Base-by-base conservation (phyloP, 2,888 invertebrate genomes). In the Drosophila parthenogenetica region DNA sequence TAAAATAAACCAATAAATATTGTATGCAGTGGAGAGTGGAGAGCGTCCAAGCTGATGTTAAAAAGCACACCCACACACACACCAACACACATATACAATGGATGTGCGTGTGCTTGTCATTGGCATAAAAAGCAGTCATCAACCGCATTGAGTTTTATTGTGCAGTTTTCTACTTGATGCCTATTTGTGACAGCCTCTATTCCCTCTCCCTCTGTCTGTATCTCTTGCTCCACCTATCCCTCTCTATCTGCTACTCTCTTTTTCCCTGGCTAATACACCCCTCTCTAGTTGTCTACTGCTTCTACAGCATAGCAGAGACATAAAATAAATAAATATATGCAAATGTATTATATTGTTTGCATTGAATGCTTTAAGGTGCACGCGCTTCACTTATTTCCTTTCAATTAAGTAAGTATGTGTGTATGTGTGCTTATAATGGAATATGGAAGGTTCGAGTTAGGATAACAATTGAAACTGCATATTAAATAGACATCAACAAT, bases 1-100 rank as follows among this genome's bases (percentile, higher is more conserved):
- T 90, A 90, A 90, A 90, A 90, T 82, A 81, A 87, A 83, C 87
- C 88, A 81, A 90, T 90, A 90, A 90, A 89, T 90, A 81, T 74
- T 78, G 81, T 80, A 73, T 50, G 78, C 83, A 49, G 65, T 32
- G 35, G 51, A 40, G 29, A 60, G 42, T 19, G 48, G 35, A 25
- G 45, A 57, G 37, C 39, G 48, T 66, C 55, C 45, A 50, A 50
- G 35, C 45, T 69, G 45, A 54, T 62, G 32, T 29, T 51, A 51
- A 13, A 2, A 17, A 29, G 29, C 11, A 39, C 42, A 40, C 32
- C 19, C n/a, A 5, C 32, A 43, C 32, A 25, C 22, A 39, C n/a
- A 22, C 25, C 10, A 5, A 3, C 43, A 14, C 35, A 16, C 39
- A 8, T 29, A 14, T 25, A 11, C 35, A 19, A 22, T 59, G n/a